Conservation (phyloP, 37 sponge, comb jelly and placozoan genomes). For the Mnemiopsis leidyi region DNA sequence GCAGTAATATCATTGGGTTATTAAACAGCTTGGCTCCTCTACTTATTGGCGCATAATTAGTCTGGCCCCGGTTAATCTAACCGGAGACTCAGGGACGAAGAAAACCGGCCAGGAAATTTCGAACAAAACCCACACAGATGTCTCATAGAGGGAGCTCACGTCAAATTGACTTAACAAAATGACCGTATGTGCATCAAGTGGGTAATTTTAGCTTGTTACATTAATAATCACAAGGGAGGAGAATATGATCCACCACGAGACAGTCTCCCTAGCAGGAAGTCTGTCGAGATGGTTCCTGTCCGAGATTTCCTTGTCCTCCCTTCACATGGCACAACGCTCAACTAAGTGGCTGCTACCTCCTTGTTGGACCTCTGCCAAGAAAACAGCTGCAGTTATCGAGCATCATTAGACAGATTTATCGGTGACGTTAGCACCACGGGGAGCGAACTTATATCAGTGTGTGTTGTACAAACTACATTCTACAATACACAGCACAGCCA, state of each 20-base stretch:
- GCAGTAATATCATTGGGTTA: neutral
- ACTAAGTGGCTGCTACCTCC: neutral
- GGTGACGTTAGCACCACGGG: neutral
- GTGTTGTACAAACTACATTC: too few relatives aligned
- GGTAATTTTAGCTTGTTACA: neutral
- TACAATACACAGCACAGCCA: too few relatives aligned
- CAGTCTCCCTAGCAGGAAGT: neutral
- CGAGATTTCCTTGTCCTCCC: neutral
- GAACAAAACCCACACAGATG: neutral
- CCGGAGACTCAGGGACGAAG: too few relatives aligned
- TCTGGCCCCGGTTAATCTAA: neutral
- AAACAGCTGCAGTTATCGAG: neutral
- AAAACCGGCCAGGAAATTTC: neutral
- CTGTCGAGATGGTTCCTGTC: too few relatives aligned
- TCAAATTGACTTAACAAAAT: neutral
- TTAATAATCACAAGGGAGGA: neutral
- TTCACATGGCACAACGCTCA: too few relatives aligned
- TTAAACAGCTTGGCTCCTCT: neutral
- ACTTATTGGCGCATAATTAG: neutral
- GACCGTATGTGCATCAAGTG: neutral
- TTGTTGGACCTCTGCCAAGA: neutral
- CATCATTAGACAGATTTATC: neutral
- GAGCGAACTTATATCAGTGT: too few relatives aligned
- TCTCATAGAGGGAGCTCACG: neutral
- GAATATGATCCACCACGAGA: neutral